Conservation (phyloP, 2,113 vertebrate species). For the Glareola pratincola region DNA sequence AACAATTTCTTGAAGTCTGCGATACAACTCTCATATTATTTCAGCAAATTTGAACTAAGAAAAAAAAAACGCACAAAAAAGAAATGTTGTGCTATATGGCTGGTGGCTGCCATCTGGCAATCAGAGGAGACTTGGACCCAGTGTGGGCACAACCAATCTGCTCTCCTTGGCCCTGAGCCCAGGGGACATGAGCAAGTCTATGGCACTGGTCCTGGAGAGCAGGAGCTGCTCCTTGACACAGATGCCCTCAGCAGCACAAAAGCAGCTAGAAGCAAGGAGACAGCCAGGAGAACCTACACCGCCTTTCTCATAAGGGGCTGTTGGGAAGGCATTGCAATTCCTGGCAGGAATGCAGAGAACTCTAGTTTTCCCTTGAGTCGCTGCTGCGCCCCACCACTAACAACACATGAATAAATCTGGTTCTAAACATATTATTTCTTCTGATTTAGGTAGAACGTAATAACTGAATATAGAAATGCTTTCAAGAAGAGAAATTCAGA, state of each 20-base stretch:
- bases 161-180: neutral
- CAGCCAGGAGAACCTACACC: neutral
- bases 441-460: neutral
- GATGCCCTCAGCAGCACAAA: neutral
- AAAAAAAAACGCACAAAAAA: neutral
- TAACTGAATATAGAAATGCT: neutral
- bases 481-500: neutral
- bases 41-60: neutral
- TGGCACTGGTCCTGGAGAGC: neutral
- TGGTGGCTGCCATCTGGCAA: neutral
- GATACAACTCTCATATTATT: neutral
- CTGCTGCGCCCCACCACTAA: neutral
- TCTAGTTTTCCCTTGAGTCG: neutral
- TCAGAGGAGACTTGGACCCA: neutral
- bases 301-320: neutral
- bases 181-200: accelerated
- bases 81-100: neutral
- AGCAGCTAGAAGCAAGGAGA: neutral
- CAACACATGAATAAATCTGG: neutral
- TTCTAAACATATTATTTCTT: neutral
- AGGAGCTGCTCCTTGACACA: neutral
- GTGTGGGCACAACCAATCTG: neutral
- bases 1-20: neutral
- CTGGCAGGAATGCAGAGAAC: neutral
- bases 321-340: neutral